Base-by-base conservation (phyloP, 2,888 invertebrate species). In the Sinhomidia bicolor region DNA sequence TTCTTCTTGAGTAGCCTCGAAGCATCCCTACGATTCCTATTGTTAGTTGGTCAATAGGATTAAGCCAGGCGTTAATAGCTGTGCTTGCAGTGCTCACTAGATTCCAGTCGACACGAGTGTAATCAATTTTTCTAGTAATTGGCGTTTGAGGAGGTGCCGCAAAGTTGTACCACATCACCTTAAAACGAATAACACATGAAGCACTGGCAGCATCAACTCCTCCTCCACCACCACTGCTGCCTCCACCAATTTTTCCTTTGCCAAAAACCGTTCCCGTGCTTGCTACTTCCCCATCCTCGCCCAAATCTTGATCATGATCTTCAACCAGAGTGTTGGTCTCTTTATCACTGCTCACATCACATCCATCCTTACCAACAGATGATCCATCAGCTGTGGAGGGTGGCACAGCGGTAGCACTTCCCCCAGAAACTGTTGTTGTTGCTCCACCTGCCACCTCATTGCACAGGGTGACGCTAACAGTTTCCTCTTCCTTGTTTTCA, bases 31-130 rank as follows among this genome's bases (percentile, higher is more conserved):
- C 96, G 74, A 97, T 96, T 91, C 97, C 95, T 89, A 97, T 97
- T 74, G 98, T 97, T 89, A 99, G 95, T 20, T 98, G 95, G 94
- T 98, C 98, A 93, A 97, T 96, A 0, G 99, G 98, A 95, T 98
- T 98, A 96, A 99, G 96, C 99, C 99, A 99, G 0, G 99, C 98
- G 93, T 98, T 98, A 92, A 99, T 99, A 0, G 98, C 98, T 0
- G 99, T 99, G 0, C 98, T 98, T 6, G 98, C 98, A 1, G 99
- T 99, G 93, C 98, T 98, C 81, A 99, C 94, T 84, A 99, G 94
- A 94, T 99, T 99, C 99, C 99, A 99, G 94, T 99, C 99, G 92
- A 98, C 94, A 96, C 97, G 96, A 0, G 98, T 98, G 93, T 97
- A 98, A 93, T 99, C 98, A 92, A 99, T 98, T 94, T 98, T 98